These are phyloP conservation scores for Notolepis coatsorum DNA, from an alignment of 2,797 vertebrate genomes.

Conservation along the genomic window DNA sequence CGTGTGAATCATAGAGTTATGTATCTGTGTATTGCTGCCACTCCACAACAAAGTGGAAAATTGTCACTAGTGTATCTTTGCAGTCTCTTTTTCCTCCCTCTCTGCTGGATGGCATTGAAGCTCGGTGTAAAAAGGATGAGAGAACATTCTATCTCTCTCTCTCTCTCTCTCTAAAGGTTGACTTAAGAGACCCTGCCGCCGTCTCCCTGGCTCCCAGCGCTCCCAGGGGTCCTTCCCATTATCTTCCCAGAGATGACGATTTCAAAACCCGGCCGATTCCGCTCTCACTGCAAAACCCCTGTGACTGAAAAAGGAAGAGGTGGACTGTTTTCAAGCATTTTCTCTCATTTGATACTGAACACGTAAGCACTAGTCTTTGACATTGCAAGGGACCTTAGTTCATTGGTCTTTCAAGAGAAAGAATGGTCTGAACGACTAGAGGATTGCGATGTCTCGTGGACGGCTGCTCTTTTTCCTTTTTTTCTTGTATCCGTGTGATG, in stretches of 20 bases:
- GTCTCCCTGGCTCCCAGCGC: constrained; percentile 53
- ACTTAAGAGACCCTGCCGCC: constrained; percentile 40
- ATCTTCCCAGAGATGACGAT: constrained; percentile 58
- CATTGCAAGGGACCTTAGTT: constrained; percentile 37
- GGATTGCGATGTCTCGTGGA: constrained; percentile 18
- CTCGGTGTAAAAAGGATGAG: constrained; percentile 47
- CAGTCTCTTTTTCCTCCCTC: constrained; percentile 22
- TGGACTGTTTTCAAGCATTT: constrained; percentile 25
- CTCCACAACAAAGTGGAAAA: constrained; percentile 17
- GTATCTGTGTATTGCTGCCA: too few species aligned
- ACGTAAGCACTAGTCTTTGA: constrained; percentile 28
- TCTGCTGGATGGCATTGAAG: constrained; percentile 22
- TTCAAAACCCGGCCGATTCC: constrained; percentile 51
- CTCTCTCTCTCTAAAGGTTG: constrained; percentile 53
- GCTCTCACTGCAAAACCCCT: constrained; percentile 26
- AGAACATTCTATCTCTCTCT: constrained; percentile 37
- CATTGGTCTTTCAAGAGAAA: constrained; percentile 17
- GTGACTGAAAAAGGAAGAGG: constrained; percentile 28
- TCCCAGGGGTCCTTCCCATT: constrained; percentile 64
- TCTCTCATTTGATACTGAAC: constrained; percentile 33
- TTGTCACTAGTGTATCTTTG: constrained; percentile 8
- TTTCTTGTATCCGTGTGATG: background rate
- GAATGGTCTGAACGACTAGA: background rate
- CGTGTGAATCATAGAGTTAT: too few species aligned
- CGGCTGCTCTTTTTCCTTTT: constrained; percentile 2